Percentiles rank a stretch among this genome's conserved stretches.
Evolutionary conservation across 2,797 vertebrate species (phyloP).

Genomic region (Peromyscus melanophrys): DNA sequence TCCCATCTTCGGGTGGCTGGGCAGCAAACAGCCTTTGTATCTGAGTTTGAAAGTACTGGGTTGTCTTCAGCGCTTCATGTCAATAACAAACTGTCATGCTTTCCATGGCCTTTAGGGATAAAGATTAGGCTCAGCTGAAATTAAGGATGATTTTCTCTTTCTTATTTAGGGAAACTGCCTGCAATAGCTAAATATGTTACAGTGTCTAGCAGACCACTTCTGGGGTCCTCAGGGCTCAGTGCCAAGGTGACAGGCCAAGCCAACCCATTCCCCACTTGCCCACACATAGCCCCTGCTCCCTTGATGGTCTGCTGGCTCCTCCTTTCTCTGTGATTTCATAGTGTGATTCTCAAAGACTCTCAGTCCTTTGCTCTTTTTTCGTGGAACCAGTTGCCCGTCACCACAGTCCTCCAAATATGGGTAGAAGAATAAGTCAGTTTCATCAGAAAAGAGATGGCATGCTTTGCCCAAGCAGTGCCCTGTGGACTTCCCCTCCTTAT

Average conservation of each 20-base stretch:
- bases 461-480: not conserved
- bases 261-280: not conserved
- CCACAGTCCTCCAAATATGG: not conserved
- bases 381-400: not conserved
- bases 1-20: not conserved
- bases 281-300: not conserved
- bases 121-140: constrained; percentile 2
- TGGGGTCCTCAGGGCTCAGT: not conserved
- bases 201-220: not conserved
- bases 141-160: not conserved
- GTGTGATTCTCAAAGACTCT: not conserved
- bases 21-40: constrained; percentile 19
- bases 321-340: not conserved
- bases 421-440: not conserved
- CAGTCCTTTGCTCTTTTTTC: not conserved
- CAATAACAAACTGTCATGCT: not conserved
- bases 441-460: not conserved
- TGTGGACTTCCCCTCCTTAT: not conserved
- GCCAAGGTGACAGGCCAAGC: not conserved
- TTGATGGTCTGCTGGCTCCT: not conserved
- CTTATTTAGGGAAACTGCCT: not conserved
- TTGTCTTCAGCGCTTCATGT: not conserved
- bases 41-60: not conserved
- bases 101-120: not conserved
- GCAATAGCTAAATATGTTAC: not conserved